phyloP scores from a whole-genome alignment of 2,797 vertebrate species.

The Cheirogaleus major region DNA sequence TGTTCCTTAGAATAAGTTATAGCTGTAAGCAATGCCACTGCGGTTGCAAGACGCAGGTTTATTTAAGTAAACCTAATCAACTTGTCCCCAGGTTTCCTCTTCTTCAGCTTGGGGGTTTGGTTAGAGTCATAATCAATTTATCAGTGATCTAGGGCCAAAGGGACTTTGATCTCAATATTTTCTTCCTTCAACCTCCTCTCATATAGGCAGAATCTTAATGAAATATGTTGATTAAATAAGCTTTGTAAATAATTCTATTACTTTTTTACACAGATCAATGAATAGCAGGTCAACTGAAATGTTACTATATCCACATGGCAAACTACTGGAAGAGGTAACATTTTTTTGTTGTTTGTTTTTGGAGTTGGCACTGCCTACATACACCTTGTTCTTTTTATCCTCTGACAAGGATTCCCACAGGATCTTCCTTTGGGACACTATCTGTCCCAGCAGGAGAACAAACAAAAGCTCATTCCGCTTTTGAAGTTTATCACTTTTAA shows the following conservation, averaged over 20 bases:
- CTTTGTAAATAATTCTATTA: constrained; percentile 38
- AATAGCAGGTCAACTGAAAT: constrained; percentile 9
- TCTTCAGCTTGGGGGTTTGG: constrained; percentile 26
- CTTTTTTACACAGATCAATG: constrained; percentile 14
- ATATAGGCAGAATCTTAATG: constrained; percentile 45
- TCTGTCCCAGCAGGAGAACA: constrained; percentile 80
- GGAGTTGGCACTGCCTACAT: constrained; percentile 73
- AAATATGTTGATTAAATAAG: constrained; percentile 37
- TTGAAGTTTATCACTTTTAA: constrained; percentile 83
- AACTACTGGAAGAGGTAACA: background rate
- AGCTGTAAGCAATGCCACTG: background rate
- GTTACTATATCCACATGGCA: background rate
- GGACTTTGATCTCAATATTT: constrained; percentile 39
- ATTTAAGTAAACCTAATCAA: constrained; percentile 57
- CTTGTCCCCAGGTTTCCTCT: background rate
- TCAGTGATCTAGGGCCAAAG: constrained; percentile 35
- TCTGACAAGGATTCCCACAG: constrained; percentile 85
- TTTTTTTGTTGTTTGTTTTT: background rate
- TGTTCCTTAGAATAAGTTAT: background rate
- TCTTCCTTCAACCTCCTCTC: background rate
- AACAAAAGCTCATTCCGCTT: constrained; percentile 74
- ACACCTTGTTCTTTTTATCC: constrained; percentile 81
- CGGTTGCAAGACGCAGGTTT: background rate
- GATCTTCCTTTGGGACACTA: constrained; percentile 81
- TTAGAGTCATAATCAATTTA: constrained; percentile 14